Evolutionary conservation across 2,797 vertebrate genomes (phyloP), one percentile per base, ranked within the genome.

Genomic region (Rhinoraja longicauda): DNA sequence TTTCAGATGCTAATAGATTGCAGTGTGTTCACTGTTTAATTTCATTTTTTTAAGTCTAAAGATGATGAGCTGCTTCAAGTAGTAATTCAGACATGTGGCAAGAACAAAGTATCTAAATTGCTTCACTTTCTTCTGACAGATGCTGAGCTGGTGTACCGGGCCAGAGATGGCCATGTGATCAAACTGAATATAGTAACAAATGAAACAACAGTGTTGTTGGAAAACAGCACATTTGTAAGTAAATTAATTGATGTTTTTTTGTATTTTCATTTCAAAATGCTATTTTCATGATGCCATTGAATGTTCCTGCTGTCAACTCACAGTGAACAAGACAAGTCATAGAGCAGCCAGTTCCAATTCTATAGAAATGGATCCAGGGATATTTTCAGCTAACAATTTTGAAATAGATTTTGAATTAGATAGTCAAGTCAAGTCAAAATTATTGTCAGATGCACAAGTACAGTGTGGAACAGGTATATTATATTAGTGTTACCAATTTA

Each of bases 141-240:
- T 96, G 97, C 98, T 93, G 97, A 98, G 95, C 96, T 99, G 94
- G 97, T 99, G 94, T 99, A 98, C 96, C 98, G 97, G 96, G 98
- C 97, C 95, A 97, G 96, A n/a, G 97, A 98, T 53, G 98, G 98
- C 93, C 97, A 98, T 88, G 98, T 99, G 95, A 96, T 99, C 96
- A 98, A 97, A 95, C 97, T 98, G 95, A 99, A 98, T 95, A 97
- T 98, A 95, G 95, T 97, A 93, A 98, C 97, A 78, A 99, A 99
- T 82, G 96, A 97, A 93, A 98, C 97, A 0, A 97, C 97, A 73
- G 96, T 98, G 78, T 95, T 99, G 94, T 96, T 99, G 96, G 97
- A 97, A 94, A 99, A 99, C 95, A 96, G 96, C 90, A 99, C 98
- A 21, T 99, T 99, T 96, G 99, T 99, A 96, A 98, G 99, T 98